These are phyloP conservation scores for Crotalus tigris DNA, from an alignment of 2,113 vertebrate species.

Conservation along the genomic window DNA sequence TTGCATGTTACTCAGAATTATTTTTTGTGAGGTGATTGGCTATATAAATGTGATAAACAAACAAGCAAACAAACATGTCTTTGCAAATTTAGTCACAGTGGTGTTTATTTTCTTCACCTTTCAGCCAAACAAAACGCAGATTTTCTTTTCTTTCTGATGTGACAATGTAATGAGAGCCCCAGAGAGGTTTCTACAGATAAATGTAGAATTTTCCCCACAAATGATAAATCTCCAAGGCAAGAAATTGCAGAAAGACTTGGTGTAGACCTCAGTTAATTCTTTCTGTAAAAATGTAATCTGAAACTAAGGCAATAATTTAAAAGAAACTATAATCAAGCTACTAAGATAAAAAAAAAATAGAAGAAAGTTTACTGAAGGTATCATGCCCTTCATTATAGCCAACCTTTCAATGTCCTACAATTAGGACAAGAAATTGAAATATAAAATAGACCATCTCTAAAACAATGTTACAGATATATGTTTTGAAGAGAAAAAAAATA, in stretches of 20 bases:
- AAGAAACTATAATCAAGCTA: background rate
- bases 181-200: background rate
- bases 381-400: background rate
- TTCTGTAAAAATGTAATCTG: background rate
- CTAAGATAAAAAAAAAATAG: background rate
- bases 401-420: background rate
- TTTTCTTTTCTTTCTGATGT: background rate
- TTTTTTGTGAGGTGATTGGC: background rate
- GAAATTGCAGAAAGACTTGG: background rate
- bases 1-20: background rate
- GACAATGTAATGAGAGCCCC: background rate
- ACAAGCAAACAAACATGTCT: no score
- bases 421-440: background rate
- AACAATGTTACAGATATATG: background rate
- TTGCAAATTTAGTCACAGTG: background rate
- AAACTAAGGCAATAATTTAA: background rate
- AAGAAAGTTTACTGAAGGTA: background rate
- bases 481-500: background rate
- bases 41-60: background rate
- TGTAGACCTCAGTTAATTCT: background rate
- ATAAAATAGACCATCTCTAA: background rate
- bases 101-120: background rate
- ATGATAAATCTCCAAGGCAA: background rate
- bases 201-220: background rate
- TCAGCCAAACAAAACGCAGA: background rate